Evolutionary conservation across 2,888 invertebrate genomes (phyloP).

Genomic region (Polyommatus icarus): DNA sequence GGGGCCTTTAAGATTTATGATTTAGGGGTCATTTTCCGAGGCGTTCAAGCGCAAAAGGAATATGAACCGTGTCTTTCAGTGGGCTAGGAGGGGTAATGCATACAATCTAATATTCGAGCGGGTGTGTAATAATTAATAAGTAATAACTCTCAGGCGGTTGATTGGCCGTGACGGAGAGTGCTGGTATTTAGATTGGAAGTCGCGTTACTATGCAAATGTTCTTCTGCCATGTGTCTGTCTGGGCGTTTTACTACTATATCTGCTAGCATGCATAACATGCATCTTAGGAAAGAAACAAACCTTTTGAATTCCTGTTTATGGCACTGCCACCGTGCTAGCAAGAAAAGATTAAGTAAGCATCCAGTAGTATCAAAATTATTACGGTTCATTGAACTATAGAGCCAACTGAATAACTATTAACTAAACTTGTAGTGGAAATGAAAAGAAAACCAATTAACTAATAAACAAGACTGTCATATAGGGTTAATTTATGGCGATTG

Average conservation of each 20-base stretch:
- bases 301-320: too few relatives aligned
- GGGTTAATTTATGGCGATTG: background rate
- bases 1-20: too few relatives aligned
- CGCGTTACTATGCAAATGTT: conserved; percentile 29
- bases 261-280: too few relatives aligned
- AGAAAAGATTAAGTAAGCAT: background rate
- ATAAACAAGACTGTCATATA: background rate
- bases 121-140: background rate
- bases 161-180: conserved; percentile 25
- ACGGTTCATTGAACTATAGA: background rate
- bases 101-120: background rate
- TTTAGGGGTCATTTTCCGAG: background rate
- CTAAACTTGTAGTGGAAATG: background rate
- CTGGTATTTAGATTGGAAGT: conserved; percentile 22
- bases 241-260: background rate
- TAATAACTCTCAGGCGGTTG: background rate
- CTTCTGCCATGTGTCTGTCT: background rate
- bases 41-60: background rate
- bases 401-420: too few relatives aligned
- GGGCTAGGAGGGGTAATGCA: background rate
- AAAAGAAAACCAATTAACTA: background rate
- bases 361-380: background rate
- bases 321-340: background rate
- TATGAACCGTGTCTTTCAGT: background rate
- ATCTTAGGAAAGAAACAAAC: too few relatives aligned